phyloP scores from a whole-genome alignment of 2,888 invertebrate species.

The Panzeria rudis region DNA sequence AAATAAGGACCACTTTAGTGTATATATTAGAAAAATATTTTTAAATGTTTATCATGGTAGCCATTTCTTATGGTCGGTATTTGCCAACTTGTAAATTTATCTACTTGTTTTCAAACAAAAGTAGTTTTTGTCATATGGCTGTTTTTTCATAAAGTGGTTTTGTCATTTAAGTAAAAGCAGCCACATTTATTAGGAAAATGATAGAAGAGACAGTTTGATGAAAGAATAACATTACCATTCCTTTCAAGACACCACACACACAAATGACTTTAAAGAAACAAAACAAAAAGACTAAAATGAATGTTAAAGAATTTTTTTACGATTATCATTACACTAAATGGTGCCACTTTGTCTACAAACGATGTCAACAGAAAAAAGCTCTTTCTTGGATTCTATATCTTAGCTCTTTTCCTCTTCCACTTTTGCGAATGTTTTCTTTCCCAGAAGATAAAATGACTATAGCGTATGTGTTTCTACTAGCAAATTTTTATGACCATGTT shows the following conservation, averaged over 20 bases:
- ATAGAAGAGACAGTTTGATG: not conserved
- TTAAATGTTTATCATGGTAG: not conserved
- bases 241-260: constrained; percentile 10
- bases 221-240: constrained; percentile 45
- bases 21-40: too few relatives aligned
- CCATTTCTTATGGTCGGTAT: not conserved
- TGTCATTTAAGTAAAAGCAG: constrained; percentile 65
- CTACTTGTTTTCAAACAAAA: constrained; percentile 39
- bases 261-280: not conserved
- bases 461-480: not conserved
- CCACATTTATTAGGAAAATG: constrained; percentile 48
- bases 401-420: not conserved
- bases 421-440: constrained; percentile 9
- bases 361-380: constrained; percentile 49
- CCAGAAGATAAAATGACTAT: constrained; percentile 34
- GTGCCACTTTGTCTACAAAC: constrained; percentile 68
- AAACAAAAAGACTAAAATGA: constrained; percentile 11
- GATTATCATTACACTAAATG: constrained; percentile 67
- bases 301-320: constrained; percentile 53
- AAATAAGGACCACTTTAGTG: too few relatives aligned
- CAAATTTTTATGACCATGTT: constrained; percentile 37
- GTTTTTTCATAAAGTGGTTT: constrained; percentile 52
- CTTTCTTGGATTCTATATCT: constrained; percentile 1
- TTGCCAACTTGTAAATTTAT: constrained; percentile 7
- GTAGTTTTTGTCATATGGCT: constrained; percentile 6